Conservation (phyloP, 2,888 invertebrate genomes). For the Lypha dubia region DNA sequence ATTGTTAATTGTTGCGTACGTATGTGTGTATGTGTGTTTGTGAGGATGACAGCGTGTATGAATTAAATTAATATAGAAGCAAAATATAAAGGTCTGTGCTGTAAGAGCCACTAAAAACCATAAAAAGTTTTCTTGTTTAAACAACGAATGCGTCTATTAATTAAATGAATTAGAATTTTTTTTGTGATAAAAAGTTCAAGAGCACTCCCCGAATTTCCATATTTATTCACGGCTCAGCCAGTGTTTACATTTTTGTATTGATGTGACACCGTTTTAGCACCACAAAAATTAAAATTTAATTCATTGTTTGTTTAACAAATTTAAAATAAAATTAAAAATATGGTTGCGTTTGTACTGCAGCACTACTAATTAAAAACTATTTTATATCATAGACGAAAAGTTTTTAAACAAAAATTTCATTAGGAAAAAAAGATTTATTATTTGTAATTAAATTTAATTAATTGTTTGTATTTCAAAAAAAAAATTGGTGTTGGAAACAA, state of each 20-base stretch:
- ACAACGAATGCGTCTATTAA: not conserved
- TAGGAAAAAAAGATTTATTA: no score
- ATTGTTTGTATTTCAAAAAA: no score
- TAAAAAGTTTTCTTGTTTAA: not conserved
- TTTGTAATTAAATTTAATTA: no score
- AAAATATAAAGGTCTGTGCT: not conserved
- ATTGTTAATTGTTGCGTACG: constrained; percentile 25
- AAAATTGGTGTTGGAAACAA: no score
- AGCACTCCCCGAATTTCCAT: not conserved
- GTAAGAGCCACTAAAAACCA: not conserved
- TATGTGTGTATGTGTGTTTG: not conserved
- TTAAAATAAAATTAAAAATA: no score
- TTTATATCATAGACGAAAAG: not conserved
- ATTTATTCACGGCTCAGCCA: not conserved
- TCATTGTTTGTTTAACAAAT: not conserved
- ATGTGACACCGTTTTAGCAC: not conserved
- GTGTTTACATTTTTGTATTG: not conserved
- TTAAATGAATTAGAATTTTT: not conserved
- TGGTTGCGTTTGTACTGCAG: no score
- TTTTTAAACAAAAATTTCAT: not conserved
- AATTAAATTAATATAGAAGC: not conserved
- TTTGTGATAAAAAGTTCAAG: not conserved
- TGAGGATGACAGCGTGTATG: constrained; percentile 14
- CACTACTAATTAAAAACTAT: no score
- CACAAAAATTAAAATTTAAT: not conserved